phyloP scores from a whole-genome alignment of 2,113 vertebrate genomes.

The Promerops cafer region DNA sequence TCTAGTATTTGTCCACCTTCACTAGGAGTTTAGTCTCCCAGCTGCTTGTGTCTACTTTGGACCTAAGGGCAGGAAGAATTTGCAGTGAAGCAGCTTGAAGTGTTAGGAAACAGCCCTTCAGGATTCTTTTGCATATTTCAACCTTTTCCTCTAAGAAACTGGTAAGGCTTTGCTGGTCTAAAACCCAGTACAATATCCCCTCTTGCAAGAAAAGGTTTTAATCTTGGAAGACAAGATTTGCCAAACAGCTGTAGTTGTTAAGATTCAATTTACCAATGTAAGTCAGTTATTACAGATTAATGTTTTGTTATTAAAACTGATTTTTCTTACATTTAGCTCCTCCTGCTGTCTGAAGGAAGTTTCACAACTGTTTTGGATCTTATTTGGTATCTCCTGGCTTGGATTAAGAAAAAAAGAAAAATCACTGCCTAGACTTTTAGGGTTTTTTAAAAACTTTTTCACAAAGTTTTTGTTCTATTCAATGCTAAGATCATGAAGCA shows the following conservation, averaged over 20 bases:
- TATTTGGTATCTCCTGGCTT: neutral
- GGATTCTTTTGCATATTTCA: neutral
- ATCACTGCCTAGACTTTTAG: neutral
- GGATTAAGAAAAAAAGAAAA: neutral
- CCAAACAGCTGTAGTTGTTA: neutral
- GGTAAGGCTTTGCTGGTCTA: neutral
- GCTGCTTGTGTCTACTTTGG: neutral
- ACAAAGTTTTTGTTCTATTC: neutral
- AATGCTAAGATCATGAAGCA: neutral
- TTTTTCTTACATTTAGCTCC: neutral
- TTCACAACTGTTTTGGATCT: neutral
- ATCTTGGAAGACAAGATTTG: neutral
- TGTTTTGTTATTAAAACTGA: neutral
- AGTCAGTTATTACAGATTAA: neutral
- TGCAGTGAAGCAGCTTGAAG: neutral
- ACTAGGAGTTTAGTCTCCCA: neutral
- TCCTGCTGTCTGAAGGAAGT: neutral
- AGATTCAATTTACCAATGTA: accelerated
- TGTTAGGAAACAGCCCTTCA: neutral
- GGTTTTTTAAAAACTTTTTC: neutral
- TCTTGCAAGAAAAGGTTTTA: neutral
- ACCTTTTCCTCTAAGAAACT: neutral
- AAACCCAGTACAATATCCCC: neutral
- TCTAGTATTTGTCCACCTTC: neutral
- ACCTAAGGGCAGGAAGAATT: neutral